Evolutionary conservation across 1,140 invertebrate genomes (phyloP).

Genomic region (Hycleus phaleratus): DNA sequence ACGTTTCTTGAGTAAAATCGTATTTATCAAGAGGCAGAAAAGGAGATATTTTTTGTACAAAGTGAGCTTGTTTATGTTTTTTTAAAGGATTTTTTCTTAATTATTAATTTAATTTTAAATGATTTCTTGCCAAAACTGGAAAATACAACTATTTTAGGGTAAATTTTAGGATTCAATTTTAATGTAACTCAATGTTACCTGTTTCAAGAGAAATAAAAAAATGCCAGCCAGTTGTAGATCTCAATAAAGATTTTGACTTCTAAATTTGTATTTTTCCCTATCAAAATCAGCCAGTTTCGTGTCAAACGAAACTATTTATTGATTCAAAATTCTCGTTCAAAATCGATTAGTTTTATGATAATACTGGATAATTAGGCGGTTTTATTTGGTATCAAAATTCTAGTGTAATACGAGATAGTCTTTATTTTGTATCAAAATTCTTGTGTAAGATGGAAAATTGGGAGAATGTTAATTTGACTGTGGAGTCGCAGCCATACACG

Average conservation of each 20-base stretch:
- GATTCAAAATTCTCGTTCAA: no score
- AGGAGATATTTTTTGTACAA: conserved; percentile 21
- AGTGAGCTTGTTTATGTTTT: conserved; percentile 9
- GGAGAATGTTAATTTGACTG: no score
- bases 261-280: background rate
- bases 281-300: no score
- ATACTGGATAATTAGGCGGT: no score
- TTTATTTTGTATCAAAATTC: no score
- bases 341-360: no score
- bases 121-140: conserved; percentile 13
- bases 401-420: no score
- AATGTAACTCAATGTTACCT: conserved; percentile 13
- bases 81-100: conserved; percentile 17
- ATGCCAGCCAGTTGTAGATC: conserved; percentile 15
- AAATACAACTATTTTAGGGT: conserved; percentile 4
- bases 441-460: no score
- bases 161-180: conserved; percentile 9
- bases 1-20: conserved; percentile 8
- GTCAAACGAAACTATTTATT: no score
- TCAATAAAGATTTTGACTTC: conserved; percentile 5
- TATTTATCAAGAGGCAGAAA: background rate
- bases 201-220: background rate
- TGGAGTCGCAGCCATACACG: no score
- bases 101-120: conserved; percentile 5
- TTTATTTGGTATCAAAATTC: no score